phyloP scores from a whole-genome alignment of 2,797 vertebrate genomes.

The Clarias fuscus region DNA sequence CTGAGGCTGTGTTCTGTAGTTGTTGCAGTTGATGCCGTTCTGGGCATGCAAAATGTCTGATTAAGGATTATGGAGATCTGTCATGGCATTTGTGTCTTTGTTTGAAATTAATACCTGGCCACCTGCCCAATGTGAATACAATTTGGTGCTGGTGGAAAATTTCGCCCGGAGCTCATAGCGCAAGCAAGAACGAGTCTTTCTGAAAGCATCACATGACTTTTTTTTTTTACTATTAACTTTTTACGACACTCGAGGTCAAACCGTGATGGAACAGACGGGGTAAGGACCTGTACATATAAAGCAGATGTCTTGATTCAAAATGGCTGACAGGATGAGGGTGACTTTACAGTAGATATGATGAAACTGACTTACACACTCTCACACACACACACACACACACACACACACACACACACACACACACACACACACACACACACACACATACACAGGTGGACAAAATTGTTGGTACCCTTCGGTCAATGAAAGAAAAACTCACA shows the following conservation, averaged over 20 bases:
- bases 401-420: no score
- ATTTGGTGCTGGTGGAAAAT: neutral
- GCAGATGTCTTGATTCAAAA: neutral
- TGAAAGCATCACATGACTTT: neutral
- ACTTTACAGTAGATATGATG: slow-evolving; percentile 8
- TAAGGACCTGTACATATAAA: neutral
- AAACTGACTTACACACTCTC: neutral
- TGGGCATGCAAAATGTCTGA: neutral
- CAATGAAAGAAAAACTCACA: no score
- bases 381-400: neutral
- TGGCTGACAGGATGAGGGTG: neutral
- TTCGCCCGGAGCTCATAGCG: neutral
- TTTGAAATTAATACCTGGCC: neutral
- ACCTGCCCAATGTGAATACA: neutral
- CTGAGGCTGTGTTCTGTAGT: neutral
- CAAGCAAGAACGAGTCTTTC: neutral
- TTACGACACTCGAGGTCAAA: neutral
- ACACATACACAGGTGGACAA: no score
- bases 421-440: no score
- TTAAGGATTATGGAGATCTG: neutral
- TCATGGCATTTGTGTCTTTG: neutral
- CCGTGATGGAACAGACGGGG: neutral
- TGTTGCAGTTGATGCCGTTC: neutral
- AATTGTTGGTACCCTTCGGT: no score
- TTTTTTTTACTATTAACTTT: neutral